Conservation (phyloP, 1,140 invertebrate species). For the Sminthurinus signatus region DNA sequence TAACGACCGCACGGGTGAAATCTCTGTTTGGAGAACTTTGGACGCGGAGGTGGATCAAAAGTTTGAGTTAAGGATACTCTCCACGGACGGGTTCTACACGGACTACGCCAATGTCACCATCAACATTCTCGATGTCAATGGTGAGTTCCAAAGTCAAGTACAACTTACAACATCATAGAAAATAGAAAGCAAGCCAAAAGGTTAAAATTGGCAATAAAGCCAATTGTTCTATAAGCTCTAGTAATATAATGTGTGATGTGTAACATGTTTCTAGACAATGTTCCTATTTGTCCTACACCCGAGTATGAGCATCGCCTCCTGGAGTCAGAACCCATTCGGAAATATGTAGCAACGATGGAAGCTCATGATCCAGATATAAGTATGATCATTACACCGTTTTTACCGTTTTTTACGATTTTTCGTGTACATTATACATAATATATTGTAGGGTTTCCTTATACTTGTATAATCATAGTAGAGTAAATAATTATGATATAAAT, state of each 20-base stretch:
- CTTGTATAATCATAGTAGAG: too few species aligned
- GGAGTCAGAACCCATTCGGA: slow-evolving; percentile 25
- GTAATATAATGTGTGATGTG: too few species aligned
- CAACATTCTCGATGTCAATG: slow-evolving; percentile 39
- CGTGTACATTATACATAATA: too few species aligned
- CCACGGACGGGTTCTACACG: slow-evolving; percentile 36
- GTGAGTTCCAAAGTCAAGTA: too few species aligned
- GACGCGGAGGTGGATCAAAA: slow-evolving; percentile 36
- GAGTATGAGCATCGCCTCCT: slow-evolving; percentile 28
- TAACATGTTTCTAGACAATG: slow-evolving; percentile 36
- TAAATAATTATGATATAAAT: background rate
- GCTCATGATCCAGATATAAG: slow-evolving; percentile 38
- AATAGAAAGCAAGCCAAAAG: too few species aligned
- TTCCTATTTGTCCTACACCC: slow-evolving; percentile 35
- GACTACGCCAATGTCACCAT: slow-evolving; percentile 39
- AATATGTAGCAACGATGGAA: slow-evolving; percentile 31
- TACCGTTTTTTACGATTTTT: too few species aligned
- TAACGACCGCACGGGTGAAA: slow-evolving; percentile 36
- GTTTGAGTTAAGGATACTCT: slow-evolving; percentile 32
- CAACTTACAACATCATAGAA: too few species aligned
- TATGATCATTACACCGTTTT: slow-evolving; percentile 25
- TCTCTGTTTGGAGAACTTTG: slow-evolving; percentile 29
- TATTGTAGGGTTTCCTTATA: too few species aligned
- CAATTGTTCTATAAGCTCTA: too few species aligned
- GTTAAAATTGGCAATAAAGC: too few species aligned